Conservation (phyloP, 64 coral and sea anemone genomes). For the Actinia tenebrosa region DNA sequence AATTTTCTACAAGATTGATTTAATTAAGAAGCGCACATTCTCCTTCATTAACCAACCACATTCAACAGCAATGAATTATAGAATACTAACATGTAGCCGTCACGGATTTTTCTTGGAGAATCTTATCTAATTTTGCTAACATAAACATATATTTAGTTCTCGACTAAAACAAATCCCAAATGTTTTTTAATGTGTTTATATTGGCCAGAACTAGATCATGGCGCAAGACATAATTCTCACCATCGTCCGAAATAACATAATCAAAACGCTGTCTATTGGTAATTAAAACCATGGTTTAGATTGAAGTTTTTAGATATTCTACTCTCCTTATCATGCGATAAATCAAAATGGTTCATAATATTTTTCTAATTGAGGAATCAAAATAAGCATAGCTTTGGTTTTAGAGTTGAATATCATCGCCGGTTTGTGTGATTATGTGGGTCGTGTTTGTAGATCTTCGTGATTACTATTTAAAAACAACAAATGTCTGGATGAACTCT, state of each 20-base stretch:
- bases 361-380: neutral
- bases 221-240: neutral
- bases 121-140: neutral
- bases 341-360: neutral
- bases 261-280: neutral
- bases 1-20: neutral
- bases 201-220: neutral
- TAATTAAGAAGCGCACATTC: conserved; percentile 1
- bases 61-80: neutral
- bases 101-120: neutral
- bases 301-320: neutral
- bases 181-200: neutral
- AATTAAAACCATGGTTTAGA: neutral
- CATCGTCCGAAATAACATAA: neutral
- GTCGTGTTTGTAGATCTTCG: no score
- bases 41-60: conserved; percentile 5
- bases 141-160: neutral
- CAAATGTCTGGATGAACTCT: no score
- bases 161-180: neutral
- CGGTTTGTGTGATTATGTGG: no score
- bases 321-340: neutral
- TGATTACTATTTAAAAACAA: no score
- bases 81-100: neutral
- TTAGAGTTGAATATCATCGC: neutral
- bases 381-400: neutral